Evolutionary conservation across 2,797 vertebrate species (phyloP).

Genomic region (Galago senegalensis): DNA sequence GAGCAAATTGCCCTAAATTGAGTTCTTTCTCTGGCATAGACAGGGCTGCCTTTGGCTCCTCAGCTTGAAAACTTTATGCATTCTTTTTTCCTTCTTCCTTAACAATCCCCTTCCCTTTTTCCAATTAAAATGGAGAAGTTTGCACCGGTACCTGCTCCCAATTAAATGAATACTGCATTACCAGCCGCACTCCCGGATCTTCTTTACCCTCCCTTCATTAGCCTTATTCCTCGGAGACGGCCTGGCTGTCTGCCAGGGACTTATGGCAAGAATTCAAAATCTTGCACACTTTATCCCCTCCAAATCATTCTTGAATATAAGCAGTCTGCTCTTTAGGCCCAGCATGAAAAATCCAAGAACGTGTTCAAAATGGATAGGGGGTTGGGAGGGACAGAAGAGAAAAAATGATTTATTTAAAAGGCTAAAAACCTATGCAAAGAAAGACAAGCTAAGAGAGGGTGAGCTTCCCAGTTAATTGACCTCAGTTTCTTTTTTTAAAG

Average conservation of each 20-base stretch:
- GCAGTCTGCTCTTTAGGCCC: constrained; percentile 89
- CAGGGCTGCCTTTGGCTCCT: constrained; percentile 96
- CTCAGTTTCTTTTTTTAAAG: constrained; percentile 87
- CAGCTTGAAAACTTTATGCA: constrained; percentile 94
- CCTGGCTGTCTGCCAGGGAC: constrained; percentile 92
- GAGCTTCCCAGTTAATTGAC: constrained; percentile 91
- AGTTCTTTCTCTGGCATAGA: constrained; percentile 97
- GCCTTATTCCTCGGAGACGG: constrained; percentile 91
- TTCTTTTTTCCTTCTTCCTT: constrained; percentile 93
- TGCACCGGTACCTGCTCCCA: constrained; percentile 93
- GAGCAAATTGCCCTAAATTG: constrained; percentile 99
- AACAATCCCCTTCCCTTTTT: constrained; percentile 91
- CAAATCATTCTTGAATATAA: constrained; percentile 92
- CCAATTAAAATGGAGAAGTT: constrained; percentile 93
- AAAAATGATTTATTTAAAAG: constrained; percentile 90
- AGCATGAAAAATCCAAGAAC: constrained; percentile 89
- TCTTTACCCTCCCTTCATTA: constrained; percentile 92
- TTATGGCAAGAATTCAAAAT: constrained; percentile 93
- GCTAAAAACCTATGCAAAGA: constrained; percentile 89
- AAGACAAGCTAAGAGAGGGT: constrained; percentile 89
- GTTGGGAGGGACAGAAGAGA: constrained; percentile 63
- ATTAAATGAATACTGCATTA: constrained; percentile 93
- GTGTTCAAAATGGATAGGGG: constrained; percentile 86
- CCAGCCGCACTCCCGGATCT: constrained; percentile 90
- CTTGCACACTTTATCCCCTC: constrained; percentile 91